phyloP scores from a whole-genome alignment of 2,888 invertebrate genomes.

The Hoplodrina blanda region DNA sequence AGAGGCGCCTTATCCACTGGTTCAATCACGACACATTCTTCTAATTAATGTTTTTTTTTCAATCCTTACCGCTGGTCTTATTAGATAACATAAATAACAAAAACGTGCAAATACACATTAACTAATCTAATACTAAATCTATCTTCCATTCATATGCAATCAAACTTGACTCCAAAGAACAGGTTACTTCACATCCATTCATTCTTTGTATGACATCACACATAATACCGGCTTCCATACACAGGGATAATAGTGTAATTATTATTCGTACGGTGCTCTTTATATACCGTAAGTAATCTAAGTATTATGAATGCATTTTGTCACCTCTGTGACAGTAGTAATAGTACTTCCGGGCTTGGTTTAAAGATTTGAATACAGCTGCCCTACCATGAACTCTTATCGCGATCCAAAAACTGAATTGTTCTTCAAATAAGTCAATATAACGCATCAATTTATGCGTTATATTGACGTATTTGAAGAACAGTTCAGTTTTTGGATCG shows the following conservation, averaged over 20 bases:
- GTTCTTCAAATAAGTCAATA: too few relatives aligned
- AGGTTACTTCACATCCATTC: slow-evolving; percentile 35
- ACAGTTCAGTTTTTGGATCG: too few relatives aligned
- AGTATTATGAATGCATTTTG: slow-evolving; percentile 8
- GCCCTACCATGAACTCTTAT: too few relatives aligned
- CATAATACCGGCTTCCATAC: slow-evolving; percentile 7
- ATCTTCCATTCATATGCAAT: slow-evolving; percentile 10
- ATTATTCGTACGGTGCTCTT: slow-evolving; percentile 32
- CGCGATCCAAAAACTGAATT: too few relatives aligned
- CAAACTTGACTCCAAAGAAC: slow-evolving; percentile 22
- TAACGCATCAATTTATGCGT: too few relatives aligned
- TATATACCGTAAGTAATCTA: slow-evolving; percentile 8
- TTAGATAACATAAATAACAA: too few relatives aligned
- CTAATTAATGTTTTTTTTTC: too few relatives aligned
- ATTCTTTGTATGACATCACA: slow-evolving; percentile 44
- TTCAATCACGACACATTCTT: too few relatives aligned
- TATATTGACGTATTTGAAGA: too few relatives aligned
- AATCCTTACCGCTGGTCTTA: too few relatives aligned
- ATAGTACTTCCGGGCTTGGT: neutral
- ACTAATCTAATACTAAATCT: neutral
- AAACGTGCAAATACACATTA: too few relatives aligned
- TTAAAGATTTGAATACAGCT: neutral
- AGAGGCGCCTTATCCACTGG: too few relatives aligned
- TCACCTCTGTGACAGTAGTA: neutral
- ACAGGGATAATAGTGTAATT: slow-evolving; percentile 32